Evolutionary conservation across 2,888 invertebrate species (phyloP).

Genomic region (Lucinisca nassula): DNA sequence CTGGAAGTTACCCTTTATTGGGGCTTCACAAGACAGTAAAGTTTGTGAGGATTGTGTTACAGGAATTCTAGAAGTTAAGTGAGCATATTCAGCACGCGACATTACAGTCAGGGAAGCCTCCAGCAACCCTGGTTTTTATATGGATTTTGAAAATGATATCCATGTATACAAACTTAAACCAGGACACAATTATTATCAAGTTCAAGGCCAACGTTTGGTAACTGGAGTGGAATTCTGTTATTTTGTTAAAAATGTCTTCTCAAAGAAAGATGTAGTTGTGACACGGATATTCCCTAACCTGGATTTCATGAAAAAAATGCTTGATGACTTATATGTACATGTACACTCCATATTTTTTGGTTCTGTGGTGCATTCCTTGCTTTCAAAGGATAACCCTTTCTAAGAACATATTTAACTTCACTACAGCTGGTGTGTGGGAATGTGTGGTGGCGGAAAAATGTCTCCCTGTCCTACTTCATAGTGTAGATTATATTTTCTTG

Average conservation of each 20-base stretch:
- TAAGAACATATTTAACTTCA: no score
- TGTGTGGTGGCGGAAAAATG: no score
- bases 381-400: no score
- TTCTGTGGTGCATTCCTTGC: no score
- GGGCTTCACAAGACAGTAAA: constrained; percentile 55
- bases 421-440: no score
- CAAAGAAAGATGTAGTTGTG: constrained; percentile 35
- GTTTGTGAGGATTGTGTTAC: constrained; percentile 35
- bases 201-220: constrained; percentile 50
- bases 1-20: constrained; percentile 50
- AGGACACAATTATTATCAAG: constrained; percentile 52
- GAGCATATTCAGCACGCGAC: constrained; percentile 50
- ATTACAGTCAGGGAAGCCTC: constrained; percentile 37
- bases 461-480: no score
- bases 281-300: constrained; percentile 41
- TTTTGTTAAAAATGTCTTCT: constrained; percentile 50
- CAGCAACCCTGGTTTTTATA: not conserved
- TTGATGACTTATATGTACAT: constrained; percentile 29
- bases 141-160: not conserved
- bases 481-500: no score
- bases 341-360: no score
- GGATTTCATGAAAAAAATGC: constrained; percentile 27
- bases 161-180: constrained; percentile 16
- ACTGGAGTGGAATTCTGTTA: constrained; percentile 45
- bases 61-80: constrained; percentile 60